phyloP scores from a whole-genome alignment of 2,113 vertebrate genomes.

The Triplophysa tibetana region DNA sequence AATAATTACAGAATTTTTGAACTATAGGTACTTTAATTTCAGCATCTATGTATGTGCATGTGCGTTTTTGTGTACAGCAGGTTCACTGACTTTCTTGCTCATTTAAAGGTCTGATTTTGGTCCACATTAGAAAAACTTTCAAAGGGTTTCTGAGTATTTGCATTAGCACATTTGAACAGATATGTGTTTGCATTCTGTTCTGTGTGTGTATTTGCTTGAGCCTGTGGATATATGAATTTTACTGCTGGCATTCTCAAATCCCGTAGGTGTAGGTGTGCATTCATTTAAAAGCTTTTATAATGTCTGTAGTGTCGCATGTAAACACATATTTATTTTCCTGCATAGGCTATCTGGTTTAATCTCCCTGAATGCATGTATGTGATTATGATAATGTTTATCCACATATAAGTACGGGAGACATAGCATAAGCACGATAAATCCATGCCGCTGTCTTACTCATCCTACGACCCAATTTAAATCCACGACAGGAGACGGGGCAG shows the following conservation, averaged over 20 bases:
- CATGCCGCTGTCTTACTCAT: constrained; percentile 25
- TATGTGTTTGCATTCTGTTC: not conserved
- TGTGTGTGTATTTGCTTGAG: constrained; percentile 5
- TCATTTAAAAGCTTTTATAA: constrained; percentile 28
- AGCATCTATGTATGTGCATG: no score
- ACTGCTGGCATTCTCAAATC: not conserved
- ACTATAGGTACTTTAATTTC: no score
- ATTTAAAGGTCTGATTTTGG: not conserved
- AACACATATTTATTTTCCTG: constrained; percentile 28
- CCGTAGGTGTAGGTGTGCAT: not conserved
- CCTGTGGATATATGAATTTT: not conserved
- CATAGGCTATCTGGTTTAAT: constrained; percentile 24
- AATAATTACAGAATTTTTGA: no score
- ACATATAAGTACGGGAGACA: not conserved
- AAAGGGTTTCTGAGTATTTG: not conserved
- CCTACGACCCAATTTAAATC: constrained; percentile 33
- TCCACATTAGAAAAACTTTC: not conserved
- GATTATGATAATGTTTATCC: constrained; percentile 18
- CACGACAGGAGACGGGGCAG: constrained; percentile 33
- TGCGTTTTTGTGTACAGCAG: not conserved
- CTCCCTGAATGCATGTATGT: constrained; percentile 14
- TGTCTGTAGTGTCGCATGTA: constrained; percentile 13
- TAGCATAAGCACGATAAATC: not conserved
- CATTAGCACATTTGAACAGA: not conserved
- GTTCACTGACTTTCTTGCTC: not conserved